Conservation (phyloP, 2,797 vertebrate genomes). For the Notamacropus eugenii region DNA sequence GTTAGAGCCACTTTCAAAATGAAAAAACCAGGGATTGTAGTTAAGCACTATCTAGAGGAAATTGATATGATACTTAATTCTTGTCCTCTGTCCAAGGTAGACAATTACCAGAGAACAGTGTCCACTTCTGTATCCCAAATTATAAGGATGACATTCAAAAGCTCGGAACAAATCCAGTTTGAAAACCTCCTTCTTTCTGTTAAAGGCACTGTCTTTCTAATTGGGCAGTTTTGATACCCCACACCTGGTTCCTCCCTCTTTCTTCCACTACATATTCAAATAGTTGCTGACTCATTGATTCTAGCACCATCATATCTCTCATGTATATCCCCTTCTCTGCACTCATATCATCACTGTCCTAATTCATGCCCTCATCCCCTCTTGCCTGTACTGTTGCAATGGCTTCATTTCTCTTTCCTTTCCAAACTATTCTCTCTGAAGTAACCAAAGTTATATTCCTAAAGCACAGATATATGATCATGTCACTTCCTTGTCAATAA, state of each 20-base stretch:
- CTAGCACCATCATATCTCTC: neutral
- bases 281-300: neutral
- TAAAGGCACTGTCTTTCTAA: neutral
- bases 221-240: neutral
- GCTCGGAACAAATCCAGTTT: neutral
- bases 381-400: neutral
- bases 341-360: neutral
- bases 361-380: neutral
- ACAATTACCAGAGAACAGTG: neutral
- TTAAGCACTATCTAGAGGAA: neutral
- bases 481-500: neutral
- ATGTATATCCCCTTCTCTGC: neutral
- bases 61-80: neutral
- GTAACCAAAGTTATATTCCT: neutral
- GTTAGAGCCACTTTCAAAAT: conserved; percentile 26
- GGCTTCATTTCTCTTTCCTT: neutral
- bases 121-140: neutral
- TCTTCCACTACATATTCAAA: neutral
- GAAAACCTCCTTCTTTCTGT: neutral
- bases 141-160: neutral
- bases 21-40: conserved; percentile 34
- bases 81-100: neutral
- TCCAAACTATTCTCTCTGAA: neutral
- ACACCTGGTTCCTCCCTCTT: neutral
- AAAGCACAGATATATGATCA: neutral